These are phyloP conservation scores for Micromys minutus DNA, from an alignment of 2,113 vertebrate species.

Conservation along the genomic window DNA sequence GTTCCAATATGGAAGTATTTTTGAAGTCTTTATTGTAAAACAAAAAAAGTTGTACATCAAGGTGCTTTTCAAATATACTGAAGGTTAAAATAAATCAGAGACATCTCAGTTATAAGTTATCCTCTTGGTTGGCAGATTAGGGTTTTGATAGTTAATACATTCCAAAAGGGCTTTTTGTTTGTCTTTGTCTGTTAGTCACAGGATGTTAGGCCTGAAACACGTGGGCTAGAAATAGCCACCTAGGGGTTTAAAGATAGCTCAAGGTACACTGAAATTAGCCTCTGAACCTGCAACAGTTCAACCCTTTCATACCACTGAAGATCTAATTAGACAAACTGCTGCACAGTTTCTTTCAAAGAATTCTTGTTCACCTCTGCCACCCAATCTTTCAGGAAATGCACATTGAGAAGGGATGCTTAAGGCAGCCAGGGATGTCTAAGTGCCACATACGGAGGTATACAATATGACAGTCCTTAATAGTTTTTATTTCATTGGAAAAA, in stretches of 20 bases:
- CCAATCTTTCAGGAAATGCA: not conserved
- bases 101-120: not conserved
- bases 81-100: not conserved
- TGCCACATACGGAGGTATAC: not conserved
- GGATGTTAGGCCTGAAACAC: not conserved
- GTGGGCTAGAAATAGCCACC: not conserved
- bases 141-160: not conserved
- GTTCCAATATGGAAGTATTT: not conserved
- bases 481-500: not conserved
- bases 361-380: not conserved
- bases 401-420: slow-evolving; percentile 5
- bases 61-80: not conserved
- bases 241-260: not conserved
- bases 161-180: not conserved
- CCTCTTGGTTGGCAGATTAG: not conserved
- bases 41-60: not conserved
- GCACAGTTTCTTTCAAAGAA: not conserved
- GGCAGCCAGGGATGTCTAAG: not conserved
- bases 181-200: not conserved
- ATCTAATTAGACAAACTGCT: not conserved
- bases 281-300: not conserved
- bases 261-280: not conserved
- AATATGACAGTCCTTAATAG: not conserved
- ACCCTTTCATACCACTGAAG: not conserved
- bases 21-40: not conserved